Percentiles rank a stretch among this genome's conserved stretches.
These are phyloP conservation scores for Cossypha caffra DNA, from an alignment of 2,797 vertebrate species.

Conservation along the genomic window DNA sequence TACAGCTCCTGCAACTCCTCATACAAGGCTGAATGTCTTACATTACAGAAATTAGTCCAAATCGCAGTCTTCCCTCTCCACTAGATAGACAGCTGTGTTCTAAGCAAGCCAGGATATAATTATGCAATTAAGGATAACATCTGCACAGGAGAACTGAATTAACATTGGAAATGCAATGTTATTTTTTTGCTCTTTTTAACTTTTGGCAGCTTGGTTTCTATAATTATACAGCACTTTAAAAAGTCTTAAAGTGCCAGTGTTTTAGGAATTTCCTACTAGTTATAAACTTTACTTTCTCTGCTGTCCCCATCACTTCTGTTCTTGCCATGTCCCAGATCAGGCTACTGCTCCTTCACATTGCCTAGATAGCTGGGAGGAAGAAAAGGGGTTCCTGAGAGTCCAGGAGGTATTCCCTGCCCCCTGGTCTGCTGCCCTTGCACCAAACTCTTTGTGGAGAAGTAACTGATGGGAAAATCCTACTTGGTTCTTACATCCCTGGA, in stretches of 20 bases:
- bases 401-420: background rate
- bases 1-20: background rate
- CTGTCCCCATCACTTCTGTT: background rate
- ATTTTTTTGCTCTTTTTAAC: background rate
- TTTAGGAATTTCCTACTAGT: background rate
- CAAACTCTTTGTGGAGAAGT: background rate
- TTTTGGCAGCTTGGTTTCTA: slow-evolving; percentile 1
- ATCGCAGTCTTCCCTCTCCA: background rate
- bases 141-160: slow-evolving; percentile 19
- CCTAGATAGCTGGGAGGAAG: background rate
- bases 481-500: background rate
- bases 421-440: background rate
- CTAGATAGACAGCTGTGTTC: slow-evolving; percentile 16
- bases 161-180: background rate
- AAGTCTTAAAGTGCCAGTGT: background rate
- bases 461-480: background rate
- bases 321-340: background rate
- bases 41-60: slow-evolving; percentile 8
- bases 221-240: background rate
- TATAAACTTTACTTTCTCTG: background rate
- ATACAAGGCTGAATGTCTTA: background rate
- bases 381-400: background rate
- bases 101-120: slow-evolving; percentile 8
- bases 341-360: background rate
- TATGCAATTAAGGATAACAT: slow-evolving; percentile 45